Base-by-base conservation (phyloP, 2,888 invertebrate genomes). In the Drosophila atripex region DNA sequence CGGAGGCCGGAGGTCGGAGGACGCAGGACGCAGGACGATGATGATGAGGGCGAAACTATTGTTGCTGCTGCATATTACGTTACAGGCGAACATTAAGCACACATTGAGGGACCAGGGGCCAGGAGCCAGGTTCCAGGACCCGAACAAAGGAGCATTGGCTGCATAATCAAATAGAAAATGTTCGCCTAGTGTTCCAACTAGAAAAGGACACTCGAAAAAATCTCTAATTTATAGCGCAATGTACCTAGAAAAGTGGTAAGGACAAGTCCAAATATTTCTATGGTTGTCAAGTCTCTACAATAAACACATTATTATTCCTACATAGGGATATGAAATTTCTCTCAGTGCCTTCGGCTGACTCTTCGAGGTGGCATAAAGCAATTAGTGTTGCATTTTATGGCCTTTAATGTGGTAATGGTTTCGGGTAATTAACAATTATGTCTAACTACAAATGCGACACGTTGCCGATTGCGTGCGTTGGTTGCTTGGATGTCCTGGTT, bases 331-430 rank as follows among this genome's bases (percentile, higher is more conserved):
- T 12, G 6, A 6, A 9, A 3, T 54, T 61, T 35, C 49, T 38
- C 35, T 28, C 71, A 8, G 49, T 66, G 71, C 35, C 23, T 9
- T 43, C 12, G 6, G 12, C 49, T 45, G 52, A 52, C 61, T 71
- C 28, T 46, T 9, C 51, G 41, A 60, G 30, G 59, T 78, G 76
- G 87, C 76, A 72, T 88, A 76, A 80, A 85, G 83, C 88, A 88
- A 84, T 84, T 84, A 84, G 88, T 84, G 88, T 87, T 84, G 88
- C 88, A 84, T 87, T 84, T 84, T 88, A 84, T 84, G 87, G 84
- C 88, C 84, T 84, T 88, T 88, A 84, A 84, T 84, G 88, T 87
- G 88, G 84, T 84, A 84, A 84, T 87, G 86, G 84, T 85, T 88
- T 84, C 74, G 88, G 88, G 84, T 84, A 84, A 84, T 84, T 84